A percentile compares a stretch with the other conserved stretches of the same genome.
These are phyloP conservation scores for Apostichopus japonicus DNA, from an alignment of 35 echinoderm and acorn worm species.

Conservation along the genomic window DNA sequence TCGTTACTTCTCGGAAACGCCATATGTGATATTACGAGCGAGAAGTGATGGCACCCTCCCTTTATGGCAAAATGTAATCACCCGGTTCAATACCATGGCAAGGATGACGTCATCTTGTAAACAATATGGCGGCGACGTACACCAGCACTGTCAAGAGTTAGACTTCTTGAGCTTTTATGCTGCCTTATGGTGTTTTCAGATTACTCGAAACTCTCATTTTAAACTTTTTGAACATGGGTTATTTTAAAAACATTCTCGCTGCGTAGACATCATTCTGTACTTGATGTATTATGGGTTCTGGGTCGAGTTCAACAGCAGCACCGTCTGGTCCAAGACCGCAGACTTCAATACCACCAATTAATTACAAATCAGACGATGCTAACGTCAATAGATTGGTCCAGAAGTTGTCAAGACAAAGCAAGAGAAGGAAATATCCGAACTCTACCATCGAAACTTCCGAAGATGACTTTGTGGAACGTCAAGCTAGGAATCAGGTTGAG, in stretches of 20 bases:
- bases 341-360: constrained; percentile 26
- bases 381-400: constrained; percentile 22
- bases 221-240: too few species aligned
- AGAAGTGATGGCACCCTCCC: too few species aligned
- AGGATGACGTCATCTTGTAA: constrained; percentile 29
- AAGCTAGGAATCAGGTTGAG: constrained; percentile 18
- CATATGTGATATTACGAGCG: too few species aligned
- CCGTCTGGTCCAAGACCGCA: constrained; percentile 24
- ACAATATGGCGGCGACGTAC: constrained; percentile 3
- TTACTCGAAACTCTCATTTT: not conserved
- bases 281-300: constrained; percentile 16
- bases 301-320: not conserved
- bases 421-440: not conserved
- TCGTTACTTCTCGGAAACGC: too few species aligned
- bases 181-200: too few species aligned
- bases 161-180: too few species aligned
- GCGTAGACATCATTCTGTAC: not conserved
- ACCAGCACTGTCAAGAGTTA: not conserved
- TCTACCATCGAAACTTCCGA: not conserved
- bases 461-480: constrained; percentile 19
- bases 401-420: constrained; percentile 6
- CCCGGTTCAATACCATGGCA: not conserved
- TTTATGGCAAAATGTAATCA: too few species aligned
- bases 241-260: too few species aligned
- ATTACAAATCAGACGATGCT: constrained; percentile 40